Conservation (phyloP, 1,140 invertebrate species). For the Solenopsis fugax region DNA sequence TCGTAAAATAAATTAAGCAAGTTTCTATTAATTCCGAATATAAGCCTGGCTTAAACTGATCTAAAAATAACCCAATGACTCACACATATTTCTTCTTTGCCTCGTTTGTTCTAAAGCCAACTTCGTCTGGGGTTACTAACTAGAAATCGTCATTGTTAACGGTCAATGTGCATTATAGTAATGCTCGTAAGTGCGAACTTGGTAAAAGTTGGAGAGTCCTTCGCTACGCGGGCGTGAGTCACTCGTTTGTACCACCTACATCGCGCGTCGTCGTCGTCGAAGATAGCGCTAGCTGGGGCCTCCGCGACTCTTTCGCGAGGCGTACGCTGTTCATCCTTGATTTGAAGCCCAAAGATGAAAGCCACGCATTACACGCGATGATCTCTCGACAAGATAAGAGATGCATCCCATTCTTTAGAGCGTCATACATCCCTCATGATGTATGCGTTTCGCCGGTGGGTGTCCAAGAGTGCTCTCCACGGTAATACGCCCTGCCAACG, state of each 20-base stretch:
- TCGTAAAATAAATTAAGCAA: background rate
- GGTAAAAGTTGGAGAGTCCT: constrained; percentile 14
- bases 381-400: constrained; percentile 73
- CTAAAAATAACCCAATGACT: background rate
- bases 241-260: constrained; percentile 51
- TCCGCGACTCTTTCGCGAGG: constrained; percentile 20
- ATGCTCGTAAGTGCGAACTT: background rate
- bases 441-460: constrained; percentile 63
- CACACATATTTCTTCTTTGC: background rate
- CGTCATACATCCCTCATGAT: constrained; percentile 65
- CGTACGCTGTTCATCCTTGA: constrained; percentile 36
- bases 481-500: constrained; percentile 57
- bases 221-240: constrained; percentile 20
- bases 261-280: constrained; percentile 20
- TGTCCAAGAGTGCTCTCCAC: constrained; percentile 61
- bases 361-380: constrained; percentile 65
- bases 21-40: background rate
- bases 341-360: constrained; percentile 64
- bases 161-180: background rate
- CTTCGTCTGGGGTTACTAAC: background rate
- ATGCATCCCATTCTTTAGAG: constrained; percentile 71
- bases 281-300: constrained; percentile 29
- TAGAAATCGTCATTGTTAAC: constrained; percentile 3
- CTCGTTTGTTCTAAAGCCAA: background rate
- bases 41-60: background rate